phyloP scores from a whole-genome alignment of 2,113 vertebrate species.

The human (Homo sapiens) region GRCh38 chr22:27764501-27765000 shows the following conservation, averaged over 20 bases:
- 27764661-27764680: neutral
- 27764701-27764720: neutral
- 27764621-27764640: neutral
- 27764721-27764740: neutral
- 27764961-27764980: neutral
- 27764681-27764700: neutral
- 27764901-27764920: neutral
- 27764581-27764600: neutral
- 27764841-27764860: neutral
- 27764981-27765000: no score
- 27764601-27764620: fast-evolving
- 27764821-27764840: neutral
- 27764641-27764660: neutral
- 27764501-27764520: fast-evolving
- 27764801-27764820: neutral
- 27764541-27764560: neutral
- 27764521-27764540: fast-evolving
- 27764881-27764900: neutral
- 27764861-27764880: neutral
- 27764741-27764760: neutral
- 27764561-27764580: neutral
- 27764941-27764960: fast-evolving
- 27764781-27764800: neutral
- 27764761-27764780: neutral
- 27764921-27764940: slow-evolving; percentile 20